These are phyloP conservation scores for Suncus etruscus DNA, from an alignment of 2,113 vertebrate species.

Conservation along the genomic window DNA sequence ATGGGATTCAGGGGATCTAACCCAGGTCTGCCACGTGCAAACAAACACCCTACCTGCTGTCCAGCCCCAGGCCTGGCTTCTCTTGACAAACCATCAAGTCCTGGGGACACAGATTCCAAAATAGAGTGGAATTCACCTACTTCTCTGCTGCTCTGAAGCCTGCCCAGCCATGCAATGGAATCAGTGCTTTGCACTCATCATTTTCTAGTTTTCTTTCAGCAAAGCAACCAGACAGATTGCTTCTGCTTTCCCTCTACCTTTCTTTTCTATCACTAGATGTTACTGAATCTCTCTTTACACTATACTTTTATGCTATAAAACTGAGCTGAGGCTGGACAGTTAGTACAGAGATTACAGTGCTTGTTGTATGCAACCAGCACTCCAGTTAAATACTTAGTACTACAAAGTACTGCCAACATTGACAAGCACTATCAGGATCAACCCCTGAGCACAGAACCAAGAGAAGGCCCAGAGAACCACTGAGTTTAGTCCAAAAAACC, in stretches of 20 bases:
- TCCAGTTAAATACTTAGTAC: too few species aligned
- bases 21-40: too few species aligned
- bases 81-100: neutral
- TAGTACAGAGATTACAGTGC: neutral
- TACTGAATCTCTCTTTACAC: conserved; percentile 20
- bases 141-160: neutral
- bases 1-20: too few species aligned
- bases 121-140: neutral
- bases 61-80: neutral
- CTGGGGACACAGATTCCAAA: neutral
- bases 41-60: too few species aligned
- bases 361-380: neutral
- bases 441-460: too few species aligned
- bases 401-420: too few species aligned
- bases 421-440: too few species aligned
- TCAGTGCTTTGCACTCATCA: neutral
- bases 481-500: too few species aligned
- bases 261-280: neutral
- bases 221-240: neutral
- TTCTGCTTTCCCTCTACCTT: neutral
- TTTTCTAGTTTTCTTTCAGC: neutral
- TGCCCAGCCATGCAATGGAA: too few species aligned
- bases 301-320: conserved; percentile 48
- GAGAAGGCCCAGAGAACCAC: too few species aligned
- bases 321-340: neutral